Evolutionary conservation across 2,888 invertebrate species (phyloP).

Genomic region (Beris chalybata): DNA sequence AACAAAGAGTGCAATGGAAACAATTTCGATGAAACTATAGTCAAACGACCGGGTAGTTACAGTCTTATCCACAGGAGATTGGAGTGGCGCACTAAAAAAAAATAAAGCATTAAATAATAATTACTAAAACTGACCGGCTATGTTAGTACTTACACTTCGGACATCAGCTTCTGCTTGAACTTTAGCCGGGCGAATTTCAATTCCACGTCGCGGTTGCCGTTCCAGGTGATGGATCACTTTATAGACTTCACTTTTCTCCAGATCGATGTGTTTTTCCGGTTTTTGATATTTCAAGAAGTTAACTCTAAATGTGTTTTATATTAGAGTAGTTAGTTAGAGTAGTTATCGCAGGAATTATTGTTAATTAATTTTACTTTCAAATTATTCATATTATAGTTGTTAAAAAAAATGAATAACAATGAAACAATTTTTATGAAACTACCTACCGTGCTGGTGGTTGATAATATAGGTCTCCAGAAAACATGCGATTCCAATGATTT

Average conservation of each 20-base stretch:
- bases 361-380: too few species aligned
- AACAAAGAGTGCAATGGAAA: neutral
- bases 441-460: constrained; percentile 64
- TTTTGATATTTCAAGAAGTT: constrained; percentile 91
- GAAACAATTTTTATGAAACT: constrained; percentile 2
- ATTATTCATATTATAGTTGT: neutral
- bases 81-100: constrained; percentile 32
- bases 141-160: constrained; percentile 43
- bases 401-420: neutral
- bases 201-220: constrained; percentile 66
- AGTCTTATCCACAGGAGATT: constrained; percentile 26
- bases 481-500: constrained; percentile 63
- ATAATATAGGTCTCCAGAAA: constrained; percentile 57
- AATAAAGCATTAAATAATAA: constrained; percentile 11
- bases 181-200: constrained; percentile 65
- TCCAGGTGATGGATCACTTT: constrained; percentile 78
- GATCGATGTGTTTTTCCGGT: constrained; percentile 71
- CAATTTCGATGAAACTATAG: neutral
- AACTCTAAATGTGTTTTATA: constrained; percentile 62
- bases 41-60: neutral
- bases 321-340: neutral
- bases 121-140: neutral
- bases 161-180: constrained; percentile 70
- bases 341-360: too few species aligned
- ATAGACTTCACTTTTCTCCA: constrained; percentile 79